Evolutionary conservation across 2,113 vertebrate genomes (phyloP).

Genomic region (Chelonoidis abingdonii): DNA sequence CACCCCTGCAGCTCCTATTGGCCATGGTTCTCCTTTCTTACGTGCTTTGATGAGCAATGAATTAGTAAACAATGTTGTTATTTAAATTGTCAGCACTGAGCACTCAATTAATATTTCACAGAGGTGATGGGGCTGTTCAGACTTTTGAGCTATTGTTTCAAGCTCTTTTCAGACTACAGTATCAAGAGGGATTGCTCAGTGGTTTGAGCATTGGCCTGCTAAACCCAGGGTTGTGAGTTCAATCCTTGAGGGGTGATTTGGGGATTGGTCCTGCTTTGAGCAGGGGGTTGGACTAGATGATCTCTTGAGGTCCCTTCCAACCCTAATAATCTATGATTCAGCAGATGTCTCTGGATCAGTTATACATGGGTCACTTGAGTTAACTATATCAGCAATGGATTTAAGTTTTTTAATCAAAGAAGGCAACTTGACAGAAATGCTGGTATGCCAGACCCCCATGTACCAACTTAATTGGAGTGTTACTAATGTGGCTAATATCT

Average conservation of each 20-base stretch:
- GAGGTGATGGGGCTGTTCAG: neutral
- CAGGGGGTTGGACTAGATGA: too few relatives aligned
- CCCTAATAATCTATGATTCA: neutral
- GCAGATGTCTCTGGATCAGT: neutral
- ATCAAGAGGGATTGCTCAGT: too few relatives aligned
- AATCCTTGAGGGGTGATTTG: too few relatives aligned
- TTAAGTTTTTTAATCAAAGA: neutral
- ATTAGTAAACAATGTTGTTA: neutral
- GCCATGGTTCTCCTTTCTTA: neutral
- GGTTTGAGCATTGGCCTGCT: too few relatives aligned
- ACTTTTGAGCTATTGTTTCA: neutral
- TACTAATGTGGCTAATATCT: neutral
- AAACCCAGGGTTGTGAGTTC: too few relatives aligned
- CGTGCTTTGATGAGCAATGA: neutral
- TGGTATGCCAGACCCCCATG: neutral
- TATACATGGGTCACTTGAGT: neutral
- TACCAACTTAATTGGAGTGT: neutral
- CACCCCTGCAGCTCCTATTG: too few relatives aligned
- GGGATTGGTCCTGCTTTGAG: too few relatives aligned
- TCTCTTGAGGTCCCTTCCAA: too few relatives aligned
- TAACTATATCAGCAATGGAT: neutral
- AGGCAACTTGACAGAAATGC: neutral
- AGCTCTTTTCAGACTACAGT: neutral
- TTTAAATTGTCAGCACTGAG: neutral
- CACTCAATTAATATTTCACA: neutral